Evolutionary conservation across 2,113 vertebrate genomes (phyloP), one percentile per base, ranked within the genome.

Genomic region (Sorex araneus): DNA sequence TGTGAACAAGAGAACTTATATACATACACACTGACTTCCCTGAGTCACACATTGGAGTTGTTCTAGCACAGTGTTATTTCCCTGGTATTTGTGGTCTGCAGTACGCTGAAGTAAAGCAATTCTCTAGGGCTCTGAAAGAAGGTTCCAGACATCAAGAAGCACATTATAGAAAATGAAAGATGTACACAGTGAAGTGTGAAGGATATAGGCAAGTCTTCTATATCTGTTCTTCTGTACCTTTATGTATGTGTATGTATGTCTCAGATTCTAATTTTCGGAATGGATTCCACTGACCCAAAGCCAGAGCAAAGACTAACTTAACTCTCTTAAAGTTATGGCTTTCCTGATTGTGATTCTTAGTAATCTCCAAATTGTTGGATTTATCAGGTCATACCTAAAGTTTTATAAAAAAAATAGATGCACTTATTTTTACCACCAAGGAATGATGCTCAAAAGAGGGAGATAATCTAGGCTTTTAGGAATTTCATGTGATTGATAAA

Each of bases 1-100:
- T n/a, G n/a, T n/a, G n/a, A n/a, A n/a, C n/a, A n/a, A n/a, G 13
- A 40, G 7, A 70, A 47, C 0, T 6, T 23, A 11, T 6, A 0
- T 28, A 28, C 74, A n/a, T 23, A 21, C 3, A 63, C 0, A 19
- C 9, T 3, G 47, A 40, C 12, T 36, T 8, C 10, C n/a, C 10
- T 3, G 18, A 21, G 25, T 47, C 57, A 77, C 1, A 0, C 27
- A 4, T 3, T 73, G n/a, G 19, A 5, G 18, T 50, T 43, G 1
- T 27, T 75, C 6, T 3, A 28, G 23, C 4, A 21, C 9, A 12
- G 0, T 50, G 30, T 85, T n/a, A 28, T 27, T 70, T 82, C 15
- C 36, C 36, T 82, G n/a, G 54, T 0, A 43, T 1, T 16, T 74
- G 2, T 7, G 2, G 7, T 16, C 23, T 3, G 13, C 1, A 57